phyloP scores from a whole-genome alignment of 1,140 invertebrate species.

The Augochlora pura region DNA sequence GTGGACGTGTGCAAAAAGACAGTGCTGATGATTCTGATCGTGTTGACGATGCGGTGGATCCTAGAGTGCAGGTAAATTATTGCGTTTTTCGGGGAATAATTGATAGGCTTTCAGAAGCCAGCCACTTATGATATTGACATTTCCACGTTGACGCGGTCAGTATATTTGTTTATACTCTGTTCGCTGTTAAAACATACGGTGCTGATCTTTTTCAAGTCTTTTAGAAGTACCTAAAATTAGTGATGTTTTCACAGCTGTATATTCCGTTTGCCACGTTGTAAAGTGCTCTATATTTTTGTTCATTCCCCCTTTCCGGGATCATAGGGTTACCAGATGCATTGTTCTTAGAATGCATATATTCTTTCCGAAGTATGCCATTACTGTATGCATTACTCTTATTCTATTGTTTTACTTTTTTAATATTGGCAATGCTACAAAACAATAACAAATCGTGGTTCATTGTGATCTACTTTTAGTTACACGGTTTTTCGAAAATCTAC shows the following conservation, averaged over 20 bases:
- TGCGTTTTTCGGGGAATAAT: constrained; percentile 20
- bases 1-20: constrained; percentile 70
- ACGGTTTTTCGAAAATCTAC: no score
- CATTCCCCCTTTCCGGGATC: neutral
- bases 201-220: neutral
- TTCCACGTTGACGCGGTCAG: constrained; percentile 29
- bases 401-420: no score
- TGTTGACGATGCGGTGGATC: constrained; percentile 79
- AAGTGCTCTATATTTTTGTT: constrained; percentile 29
- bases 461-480: no score
- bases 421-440: no score
- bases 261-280: neutral
- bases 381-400: no score
- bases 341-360: no score
- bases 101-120: constrained; percentile 8
- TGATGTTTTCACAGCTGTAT: neutral
- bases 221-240: neutral
- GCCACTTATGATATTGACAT: constrained; percentile 57
- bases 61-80: constrained; percentile 78
- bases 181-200: neutral
- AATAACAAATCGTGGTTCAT: no score
- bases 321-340: neutral
- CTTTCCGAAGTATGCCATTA: no score
- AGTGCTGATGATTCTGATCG: constrained; percentile 71
- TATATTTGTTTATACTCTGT: neutral